phyloP scores from a whole-genome alignment of 1,140 invertebrate genomes.

The Sycophila sp. region DNA sequence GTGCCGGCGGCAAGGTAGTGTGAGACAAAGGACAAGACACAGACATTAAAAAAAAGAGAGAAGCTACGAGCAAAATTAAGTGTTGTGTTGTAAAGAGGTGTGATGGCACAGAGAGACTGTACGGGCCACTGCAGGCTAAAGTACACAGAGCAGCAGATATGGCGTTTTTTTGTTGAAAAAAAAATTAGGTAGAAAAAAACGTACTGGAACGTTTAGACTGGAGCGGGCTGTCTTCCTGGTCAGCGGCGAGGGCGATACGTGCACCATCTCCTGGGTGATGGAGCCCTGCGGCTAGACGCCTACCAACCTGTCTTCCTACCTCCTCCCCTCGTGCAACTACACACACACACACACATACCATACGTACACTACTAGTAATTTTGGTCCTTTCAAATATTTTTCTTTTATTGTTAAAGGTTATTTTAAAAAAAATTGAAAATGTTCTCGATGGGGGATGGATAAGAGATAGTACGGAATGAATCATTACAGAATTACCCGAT shows the following conservation, averaged over 20 bases:
- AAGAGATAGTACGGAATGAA: too few species aligned
- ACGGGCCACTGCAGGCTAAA: too few species aligned
- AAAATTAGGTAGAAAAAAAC: constrained; percentile 56
- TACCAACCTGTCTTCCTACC: constrained; percentile 70
- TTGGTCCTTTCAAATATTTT: constrained; percentile 31
- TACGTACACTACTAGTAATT: constrained; percentile 17
- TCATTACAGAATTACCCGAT: too few species aligned
- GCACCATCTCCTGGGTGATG: constrained; percentile 69
- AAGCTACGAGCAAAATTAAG: neutral
- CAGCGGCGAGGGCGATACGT: constrained; percentile 67
- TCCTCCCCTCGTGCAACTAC: constrained; percentile 71
- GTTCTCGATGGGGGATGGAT: neutral
- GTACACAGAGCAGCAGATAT: too few species aligned
- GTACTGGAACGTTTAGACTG: constrained; percentile 83
- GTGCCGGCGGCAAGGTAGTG: too few species aligned
- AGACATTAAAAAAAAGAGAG: neutral
- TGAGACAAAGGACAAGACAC: neutral
- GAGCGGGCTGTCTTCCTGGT: constrained; percentile 81
- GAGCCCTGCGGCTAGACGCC: constrained; percentile 71
- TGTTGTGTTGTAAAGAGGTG: too few species aligned
- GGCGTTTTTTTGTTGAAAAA: neutral
- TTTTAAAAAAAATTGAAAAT: neutral
- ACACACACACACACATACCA: constrained; percentile 54
- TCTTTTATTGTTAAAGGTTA: neutral
- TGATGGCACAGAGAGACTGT: neutral